Conservation (phyloP, 2,113 vertebrate genomes). For the Epinephelus fuscoguttatus region DNA sequence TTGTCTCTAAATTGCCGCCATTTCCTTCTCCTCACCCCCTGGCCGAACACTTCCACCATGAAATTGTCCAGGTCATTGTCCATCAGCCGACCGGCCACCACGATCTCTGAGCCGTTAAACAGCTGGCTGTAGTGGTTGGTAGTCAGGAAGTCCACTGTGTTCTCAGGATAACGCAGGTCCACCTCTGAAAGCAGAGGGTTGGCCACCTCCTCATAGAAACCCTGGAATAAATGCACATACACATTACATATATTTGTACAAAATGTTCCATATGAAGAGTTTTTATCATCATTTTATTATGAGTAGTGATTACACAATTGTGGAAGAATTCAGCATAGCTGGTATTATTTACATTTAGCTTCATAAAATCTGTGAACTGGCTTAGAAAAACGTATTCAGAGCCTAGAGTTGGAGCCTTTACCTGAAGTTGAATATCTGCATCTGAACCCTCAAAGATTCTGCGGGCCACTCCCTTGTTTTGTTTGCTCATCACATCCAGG, state of each 20-base stretch:
- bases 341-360: too few species aligned
- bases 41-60: slow-evolving; percentile 85
- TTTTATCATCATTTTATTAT: neutral
- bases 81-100: slow-evolving; percentile 89
- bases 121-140: slow-evolving; percentile 85
- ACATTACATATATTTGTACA: neutral
- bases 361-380: neutral
- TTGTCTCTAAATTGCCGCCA: neutral
- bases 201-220: slow-evolving; percentile 92
- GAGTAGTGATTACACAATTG: neutral
- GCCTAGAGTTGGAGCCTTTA: slow-evolving; percentile 49
- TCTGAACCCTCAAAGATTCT: slow-evolving; percentile 92
- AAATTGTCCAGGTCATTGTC: slow-evolving; percentile 85
- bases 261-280: slow-evolving; percentile 11
- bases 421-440: slow-evolving; percentile 92
- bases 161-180: slow-evolving; percentile 87
- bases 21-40: slow-evolving; percentile 82
- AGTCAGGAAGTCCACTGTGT: slow-evolving; percentile 84
- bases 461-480: slow-evolving; percentile 90
- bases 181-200: slow-evolving; percentile 88
- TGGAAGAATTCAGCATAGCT: neutral
- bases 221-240: slow-evolving; percentile 67
- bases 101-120: slow-evolving; percentile 92
- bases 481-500: slow-evolving; percentile 90
- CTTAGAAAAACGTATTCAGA: neutral